Conservation (phyloP, 2,113 vertebrate species). For the Irena cyanogastra region DNA sequence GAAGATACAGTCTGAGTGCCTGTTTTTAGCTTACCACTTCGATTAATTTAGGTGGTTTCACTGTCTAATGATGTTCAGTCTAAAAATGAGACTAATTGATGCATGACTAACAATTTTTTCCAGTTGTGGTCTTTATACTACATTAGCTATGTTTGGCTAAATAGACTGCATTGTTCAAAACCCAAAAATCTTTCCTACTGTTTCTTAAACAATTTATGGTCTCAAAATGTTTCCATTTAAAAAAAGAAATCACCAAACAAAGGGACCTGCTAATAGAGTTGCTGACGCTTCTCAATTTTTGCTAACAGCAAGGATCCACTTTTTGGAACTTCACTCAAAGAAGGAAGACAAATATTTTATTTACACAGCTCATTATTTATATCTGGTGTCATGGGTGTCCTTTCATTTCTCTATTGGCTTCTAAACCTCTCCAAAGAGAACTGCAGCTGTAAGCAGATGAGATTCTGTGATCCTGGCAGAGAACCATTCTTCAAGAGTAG, state of each 20-base stretch:
- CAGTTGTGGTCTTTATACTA: neutral
- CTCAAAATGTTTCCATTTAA: neutral
- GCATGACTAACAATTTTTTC: slow-evolving; percentile 16
- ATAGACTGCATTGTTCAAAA: neutral
- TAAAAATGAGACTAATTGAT: neutral
- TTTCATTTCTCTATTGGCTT: neutral
- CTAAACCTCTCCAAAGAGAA: neutral
- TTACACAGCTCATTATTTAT: neutral
- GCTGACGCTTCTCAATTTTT: neutral
- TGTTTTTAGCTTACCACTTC: neutral
- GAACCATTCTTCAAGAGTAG: neutral
- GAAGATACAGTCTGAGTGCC: neutral
- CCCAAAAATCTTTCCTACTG: slow-evolving; percentile 6
- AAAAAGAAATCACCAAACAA: slow-evolving; percentile 6
- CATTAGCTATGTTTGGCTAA: slow-evolving; percentile 1
- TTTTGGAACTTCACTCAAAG: neutral
- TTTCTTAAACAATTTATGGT: slow-evolving; percentile 2
- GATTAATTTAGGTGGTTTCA: neutral
- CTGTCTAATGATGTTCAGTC: neutral
- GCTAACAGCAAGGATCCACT: neutral
- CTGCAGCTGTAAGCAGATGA: neutral
- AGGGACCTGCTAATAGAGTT: neutral
- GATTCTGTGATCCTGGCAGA: neutral
- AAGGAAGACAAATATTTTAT: neutral
- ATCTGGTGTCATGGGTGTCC: neutral